These are phyloP conservation scores for Laticauda laticaudata DNA, from an alignment of 2,113 vertebrate genomes.

Conservation along the genomic window DNA sequence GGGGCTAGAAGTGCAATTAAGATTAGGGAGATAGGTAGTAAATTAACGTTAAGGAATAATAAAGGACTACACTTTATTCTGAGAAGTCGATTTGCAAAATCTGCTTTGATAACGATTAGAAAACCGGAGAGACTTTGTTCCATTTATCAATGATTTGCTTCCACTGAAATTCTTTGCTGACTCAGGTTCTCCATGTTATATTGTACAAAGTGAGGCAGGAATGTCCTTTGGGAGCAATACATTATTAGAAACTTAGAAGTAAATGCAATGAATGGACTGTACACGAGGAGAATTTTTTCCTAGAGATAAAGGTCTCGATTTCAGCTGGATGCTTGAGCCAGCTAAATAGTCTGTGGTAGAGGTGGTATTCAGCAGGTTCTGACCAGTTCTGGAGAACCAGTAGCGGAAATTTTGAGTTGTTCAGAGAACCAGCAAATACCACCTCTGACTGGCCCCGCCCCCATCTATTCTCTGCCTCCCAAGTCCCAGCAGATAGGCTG, in stretches of 20 bases:
- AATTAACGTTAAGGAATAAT: background rate
- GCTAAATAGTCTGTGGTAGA: background rate
- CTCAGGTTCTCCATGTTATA: background rate
- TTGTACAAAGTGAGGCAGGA: background rate
- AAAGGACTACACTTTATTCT: background rate
- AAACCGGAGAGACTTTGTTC: background rate
- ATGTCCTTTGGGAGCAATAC: background rate
- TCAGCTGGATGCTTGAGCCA: background rate
- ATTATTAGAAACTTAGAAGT: background rate
- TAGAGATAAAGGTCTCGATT: background rate
- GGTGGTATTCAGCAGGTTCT: too few species aligned
- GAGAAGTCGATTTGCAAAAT: conserved; percentile 3
- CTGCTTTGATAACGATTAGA: background rate
- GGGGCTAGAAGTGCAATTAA: background rate
- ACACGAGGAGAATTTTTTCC: background rate
- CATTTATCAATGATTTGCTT: conserved; percentile 17
- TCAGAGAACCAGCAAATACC: too few species aligned
- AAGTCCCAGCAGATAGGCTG: too few species aligned
- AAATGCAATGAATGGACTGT: background rate
- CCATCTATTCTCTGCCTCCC: too few species aligned
- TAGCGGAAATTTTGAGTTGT: too few species aligned
- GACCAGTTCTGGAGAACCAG: too few species aligned
- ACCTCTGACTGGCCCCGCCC: too few species aligned
- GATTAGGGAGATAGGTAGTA: background rate
- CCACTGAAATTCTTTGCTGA: conserved; percentile 2